These are phyloP conservation scores for Thumatha senex DNA, from an alignment of 2,888 invertebrate species.

Conservation along the genomic window DNA sequence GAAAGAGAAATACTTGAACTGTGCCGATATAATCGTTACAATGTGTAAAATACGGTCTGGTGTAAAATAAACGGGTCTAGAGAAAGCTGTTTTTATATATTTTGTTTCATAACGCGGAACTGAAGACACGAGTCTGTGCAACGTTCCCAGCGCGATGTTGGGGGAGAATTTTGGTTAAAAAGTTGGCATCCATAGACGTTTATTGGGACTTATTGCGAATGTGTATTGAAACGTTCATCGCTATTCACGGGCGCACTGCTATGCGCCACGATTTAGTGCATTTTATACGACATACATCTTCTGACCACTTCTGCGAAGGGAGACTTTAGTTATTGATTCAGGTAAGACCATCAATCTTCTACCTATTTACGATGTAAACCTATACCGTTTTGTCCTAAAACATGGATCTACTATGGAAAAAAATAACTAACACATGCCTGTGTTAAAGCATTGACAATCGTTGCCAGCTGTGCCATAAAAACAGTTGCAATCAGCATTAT, in stretches of 20 bases:
- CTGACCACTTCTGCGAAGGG: slow-evolving; percentile 90
- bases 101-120: slow-evolving; percentile 37
- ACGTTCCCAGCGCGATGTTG: slow-evolving; percentile 73
- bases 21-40: slow-evolving; percentile 45
- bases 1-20: slow-evolving; percentile 26
- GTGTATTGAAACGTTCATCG: slow-evolving; percentile 83
- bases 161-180: slow-evolving; percentile 71
- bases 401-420: neutral
- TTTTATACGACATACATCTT: slow-evolving; percentile 90
- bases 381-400: neutral
- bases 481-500: no score
- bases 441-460: no score
- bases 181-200: slow-evolving; percentile 62
- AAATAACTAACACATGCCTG: neutral
- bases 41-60: slow-evolving; percentile 77
- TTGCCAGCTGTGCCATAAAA: no score
- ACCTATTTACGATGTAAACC: no score
- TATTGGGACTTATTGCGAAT: slow-evolving; percentile 78
- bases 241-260: slow-evolving; percentile 86
- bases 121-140: slow-evolving; percentile 62
- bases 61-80: slow-evolving; percentile 63
- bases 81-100: slow-evolving; percentile 28
- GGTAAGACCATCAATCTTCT: slow-evolving; percentile 46
- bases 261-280: slow-evolving; percentile 90
- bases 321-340: slow-evolving; percentile 68